Percentiles rank a stretch among this genome's conserved stretches.
These are phyloP conservation scores for Dasysyrphus albostriatus DNA, from an alignment of 2,888 invertebrate genomes.

Conservation along the genomic window DNA sequence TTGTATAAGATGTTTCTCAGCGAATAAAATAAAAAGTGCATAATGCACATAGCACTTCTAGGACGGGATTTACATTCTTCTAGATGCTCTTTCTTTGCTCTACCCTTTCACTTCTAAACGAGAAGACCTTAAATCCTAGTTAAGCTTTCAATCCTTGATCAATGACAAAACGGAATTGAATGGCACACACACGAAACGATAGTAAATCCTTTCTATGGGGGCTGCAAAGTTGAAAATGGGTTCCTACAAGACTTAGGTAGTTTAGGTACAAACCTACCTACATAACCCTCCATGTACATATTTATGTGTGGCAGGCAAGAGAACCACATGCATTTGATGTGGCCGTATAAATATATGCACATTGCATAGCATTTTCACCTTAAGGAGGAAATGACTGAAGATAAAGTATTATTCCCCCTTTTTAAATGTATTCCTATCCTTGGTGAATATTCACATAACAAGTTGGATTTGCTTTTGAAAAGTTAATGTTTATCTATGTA, in stretches of 20 bases:
- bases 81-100: neutral
- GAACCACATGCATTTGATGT: neutral
- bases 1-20: neutral
- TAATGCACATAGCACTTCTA: neutral
- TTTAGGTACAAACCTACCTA: neutral
- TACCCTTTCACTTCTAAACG: constrained; percentile 4
- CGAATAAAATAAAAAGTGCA: neutral
- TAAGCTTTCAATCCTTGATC: constrained; percentile 66
- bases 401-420: neutral
- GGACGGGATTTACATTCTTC: neutral
- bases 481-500: constrained; percentile 4
- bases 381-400: neutral
- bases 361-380: neutral
- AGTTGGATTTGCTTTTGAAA: constrained; percentile 24
- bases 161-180: constrained; percentile 52
- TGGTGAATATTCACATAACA: constrained; percentile 35
- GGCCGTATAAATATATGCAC: neutral
- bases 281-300: neutral
- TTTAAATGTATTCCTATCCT: neutral
- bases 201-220: neutral
- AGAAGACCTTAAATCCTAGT: constrained; percentile 57
- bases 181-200: constrained; percentile 22
- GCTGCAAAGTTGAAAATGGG: neutral
- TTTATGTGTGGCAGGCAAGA: neutral
- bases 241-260: neutral